Evolutionary conservation across 1,140 invertebrate species (phyloP).

Genomic region (Lepidurus couesii): DNA sequence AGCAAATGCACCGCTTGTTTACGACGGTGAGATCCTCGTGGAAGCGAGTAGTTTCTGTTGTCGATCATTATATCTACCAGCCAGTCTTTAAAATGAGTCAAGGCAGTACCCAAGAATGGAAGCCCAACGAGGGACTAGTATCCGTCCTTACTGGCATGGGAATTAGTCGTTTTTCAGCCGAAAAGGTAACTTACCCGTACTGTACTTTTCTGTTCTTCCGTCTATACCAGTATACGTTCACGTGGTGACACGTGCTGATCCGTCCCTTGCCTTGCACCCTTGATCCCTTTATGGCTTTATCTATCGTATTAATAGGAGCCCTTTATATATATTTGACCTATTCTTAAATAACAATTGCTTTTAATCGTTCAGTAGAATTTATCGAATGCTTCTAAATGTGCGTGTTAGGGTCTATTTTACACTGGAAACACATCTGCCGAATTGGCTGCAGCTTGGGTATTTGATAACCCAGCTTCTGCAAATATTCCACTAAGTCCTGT

Average conservation of each 20-base stretch:
- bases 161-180: conserved; percentile 42
- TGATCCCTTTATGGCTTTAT: too few relatives aligned
- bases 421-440: conserved; percentile 53
- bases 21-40: conserved; percentile 7
- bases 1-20: background rate
- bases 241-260: too few relatives aligned
- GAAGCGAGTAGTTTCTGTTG: background rate
- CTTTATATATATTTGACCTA: too few relatives aligned
- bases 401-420: conserved; percentile 50
- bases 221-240: too few relatives aligned
- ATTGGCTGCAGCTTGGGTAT: conserved; percentile 52
- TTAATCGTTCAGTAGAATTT: conserved; percentile 25
- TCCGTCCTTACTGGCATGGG: conserved; percentile 44
- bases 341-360: background rate
- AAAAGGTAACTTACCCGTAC: conserved; percentile 40
- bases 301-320: too few relatives aligned
- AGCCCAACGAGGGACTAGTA: conserved; percentile 44
- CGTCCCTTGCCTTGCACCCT: too few relatives aligned
- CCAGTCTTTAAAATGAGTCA: conserved; percentile 9
- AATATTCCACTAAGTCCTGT: conserved; percentile 5
- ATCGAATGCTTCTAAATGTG: conserved; percentile 26
- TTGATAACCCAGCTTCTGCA: conserved; percentile 48
- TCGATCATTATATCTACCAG: background rate
- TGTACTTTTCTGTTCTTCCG: too few relatives aligned
- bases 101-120: conserved; percentile 36